These are phyloP conservation scores for Grus americana DNA, from an alignment of 2,113 vertebrate species.

Conservation along the genomic window DNA sequence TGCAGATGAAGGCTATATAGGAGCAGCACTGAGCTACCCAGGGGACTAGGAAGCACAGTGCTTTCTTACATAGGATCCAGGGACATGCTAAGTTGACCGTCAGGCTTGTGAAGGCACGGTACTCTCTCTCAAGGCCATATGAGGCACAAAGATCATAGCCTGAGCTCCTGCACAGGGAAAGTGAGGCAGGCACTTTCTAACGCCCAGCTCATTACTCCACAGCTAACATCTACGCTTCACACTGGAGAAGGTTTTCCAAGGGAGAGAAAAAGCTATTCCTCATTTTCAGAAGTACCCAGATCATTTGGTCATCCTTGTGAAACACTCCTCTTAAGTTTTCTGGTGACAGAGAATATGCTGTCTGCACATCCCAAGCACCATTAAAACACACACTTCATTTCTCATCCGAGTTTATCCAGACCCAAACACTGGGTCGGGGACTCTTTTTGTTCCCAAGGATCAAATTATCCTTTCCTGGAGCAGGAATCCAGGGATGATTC, in stretches of 20 bases:
- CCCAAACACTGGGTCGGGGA: fast-evolving
- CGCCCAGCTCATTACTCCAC: not conserved
- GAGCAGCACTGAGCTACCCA: not conserved
- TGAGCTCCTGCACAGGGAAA: not conserved
- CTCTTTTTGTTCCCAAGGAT: not conserved
- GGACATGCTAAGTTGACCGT: not conserved
- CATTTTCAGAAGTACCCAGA: not conserved
- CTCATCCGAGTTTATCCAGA: not conserved
- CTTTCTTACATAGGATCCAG: not conserved
- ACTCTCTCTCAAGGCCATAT: not conserved
- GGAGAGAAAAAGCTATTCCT: not conserved
- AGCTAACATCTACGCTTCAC: not conserved
- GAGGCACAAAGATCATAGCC: not conserved
- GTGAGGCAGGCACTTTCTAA: not conserved
- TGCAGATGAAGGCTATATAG: not conserved
- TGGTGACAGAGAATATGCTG: not conserved
- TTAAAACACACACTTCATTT: not conserved
- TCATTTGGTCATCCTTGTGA: not conserved
- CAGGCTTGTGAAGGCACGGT: not conserved
- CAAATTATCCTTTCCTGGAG: not conserved
- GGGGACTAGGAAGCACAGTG: not conserved
- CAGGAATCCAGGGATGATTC: not conserved
- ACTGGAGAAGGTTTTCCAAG: not conserved
- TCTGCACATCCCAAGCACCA: not conserved
- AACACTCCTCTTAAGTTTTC: not conserved